Base-by-base conservation (phyloP, 2,888 invertebrate genomes). In the Meloe dianella region DNA sequence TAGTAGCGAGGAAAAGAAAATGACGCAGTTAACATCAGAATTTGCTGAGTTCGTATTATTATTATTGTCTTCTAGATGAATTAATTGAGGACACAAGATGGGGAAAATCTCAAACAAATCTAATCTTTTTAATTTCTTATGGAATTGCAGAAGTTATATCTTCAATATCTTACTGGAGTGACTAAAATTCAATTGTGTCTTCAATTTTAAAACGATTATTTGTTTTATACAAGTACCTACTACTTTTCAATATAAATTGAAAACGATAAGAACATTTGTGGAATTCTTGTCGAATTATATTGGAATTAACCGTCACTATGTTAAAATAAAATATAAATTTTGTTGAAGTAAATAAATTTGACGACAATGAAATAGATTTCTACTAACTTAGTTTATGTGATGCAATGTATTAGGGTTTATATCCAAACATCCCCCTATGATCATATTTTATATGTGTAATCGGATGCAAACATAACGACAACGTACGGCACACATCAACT, bases 401-500 rank as follows among this genome's bases (percentile, higher is more conserved):
- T 47, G 47, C 20, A 47, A 47, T 47, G 20, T 47, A 47, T 47
- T 20, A 47, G 20, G 12, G 20, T 47, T 20, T 47, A 47, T 20
- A 20, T 8, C 8, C 47, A n/a, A n/a, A n/a, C 17, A 20, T 20
- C 8, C 20, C 17, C 47, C 17, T 8, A 20, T 2, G 20, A 47
- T 20, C 47, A 47, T 47, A 47, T 47, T 20, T 47, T 47, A 47
- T 20, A 5, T 20, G n/a, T 20, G 20, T 47, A 47, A 47, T 47
- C 47, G 20, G 47, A 47, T 47, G 20, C 47, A 47, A 20, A 47
- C 47, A 41, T 41, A 47, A 47, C 20, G 47, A 47, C n/a, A 47
- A 20, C 47, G 10, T 47, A 47, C 47, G 20, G 4, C 47, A 47
- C 47, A 20, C 20, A 47, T 47, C 47, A 47, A 47, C 8, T 20